Evolutionary conservation across 2,888 invertebrate genomes (phyloP), one percentile per base, ranked within the genome.

Genomic region (Liposcelis brunnea): DNA sequence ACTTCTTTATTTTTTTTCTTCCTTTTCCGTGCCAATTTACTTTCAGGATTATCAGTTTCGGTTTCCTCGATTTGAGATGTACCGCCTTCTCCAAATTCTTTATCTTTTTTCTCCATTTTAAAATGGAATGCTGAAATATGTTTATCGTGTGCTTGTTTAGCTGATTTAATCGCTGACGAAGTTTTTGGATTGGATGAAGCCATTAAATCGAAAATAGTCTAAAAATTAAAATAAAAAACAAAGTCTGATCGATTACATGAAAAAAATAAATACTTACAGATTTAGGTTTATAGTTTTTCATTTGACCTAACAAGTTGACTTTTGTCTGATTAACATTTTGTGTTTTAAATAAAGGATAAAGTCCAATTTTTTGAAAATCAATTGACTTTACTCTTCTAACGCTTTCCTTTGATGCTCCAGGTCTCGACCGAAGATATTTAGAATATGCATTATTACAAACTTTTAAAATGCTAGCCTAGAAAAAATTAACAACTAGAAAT

Each of bases 181-280:
- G 78, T 78, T 1, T 74, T 70, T 0, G 86, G 81, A 58, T 87
- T 77, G 54, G 78, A 72, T 58, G 80, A 84, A 1, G 81, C 74
- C 37, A 84, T 82, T 43, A 95, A 71, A 67, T 97, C 97, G 63
- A 97, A 86, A 55, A 97, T 83, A 1, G 94, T 97, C 89, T 90
- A 64, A 33, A 69, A 65, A 52, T n/a, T n/a, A n/a, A n/a, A n/a
- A n/a, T n/a, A n/a, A n/a, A n/a, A n/a, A n/a, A n/a, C n/a, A n/a
- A n/a, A n/a, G n/a, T n/a, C n/a, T n/a, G n/a, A n/a, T n/a, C n/a
- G n/a, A n/a, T n/a, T n/a, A n/a, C n/a, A n/a, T n/a, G n/a, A n/a
- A n/a, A n/a, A n/a, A n/a, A n/a, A n/a, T n/a, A n/a, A n/a, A n/a
- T 55, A 62, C 70, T 71, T 63, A 78, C 80, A 53, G 76, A 79